phyloP scores from a whole-genome alignment of 1,140 invertebrate species.

The Drosophila pseudoobscura region DNA sequence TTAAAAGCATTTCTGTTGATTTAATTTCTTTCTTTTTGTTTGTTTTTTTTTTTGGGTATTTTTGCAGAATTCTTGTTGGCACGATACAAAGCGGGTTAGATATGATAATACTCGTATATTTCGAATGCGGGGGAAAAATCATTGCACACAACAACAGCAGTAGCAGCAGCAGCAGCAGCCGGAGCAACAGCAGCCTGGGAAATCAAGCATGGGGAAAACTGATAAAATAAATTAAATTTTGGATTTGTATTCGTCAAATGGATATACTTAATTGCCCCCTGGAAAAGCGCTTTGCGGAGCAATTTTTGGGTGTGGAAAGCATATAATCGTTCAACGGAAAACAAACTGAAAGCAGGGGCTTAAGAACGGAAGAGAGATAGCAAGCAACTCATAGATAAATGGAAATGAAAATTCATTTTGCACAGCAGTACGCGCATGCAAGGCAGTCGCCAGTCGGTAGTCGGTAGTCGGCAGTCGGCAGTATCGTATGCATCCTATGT shows the following conservation, averaged over 20 bases:
- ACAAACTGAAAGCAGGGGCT: slow-evolving; percentile 10
- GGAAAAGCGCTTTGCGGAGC: slow-evolving; percentile 26
- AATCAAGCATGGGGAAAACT: slow-evolving; percentile 50
- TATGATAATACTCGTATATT: slow-evolving; percentile 12
- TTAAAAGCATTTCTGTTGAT: slow-evolving; percentile 69
- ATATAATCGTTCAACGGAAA: slow-evolving; percentile 37
- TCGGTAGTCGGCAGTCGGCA: no score
- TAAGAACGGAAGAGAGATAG: slow-evolving; percentile 34
- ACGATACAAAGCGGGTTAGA: slow-evolving; percentile 42
- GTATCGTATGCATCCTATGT: slow-evolving; percentile 7
- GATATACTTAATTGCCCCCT: slow-evolving; percentile 32
- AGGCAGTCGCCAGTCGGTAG: slow-evolving; percentile 11
- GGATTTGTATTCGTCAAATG: slow-evolving; percentile 29
- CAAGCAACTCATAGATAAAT: slow-evolving; percentile 77
- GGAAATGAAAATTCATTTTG: slow-evolving; percentile 68
- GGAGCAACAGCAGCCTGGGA: slow-evolving; percentile 25
- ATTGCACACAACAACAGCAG: slow-evolving; percentile 70
- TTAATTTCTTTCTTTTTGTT: slow-evolving; percentile 13
- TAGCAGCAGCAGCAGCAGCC: slow-evolving; percentile 30
- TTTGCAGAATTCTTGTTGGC: slow-evolving; percentile 11
- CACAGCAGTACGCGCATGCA: slow-evolving; percentile 68
- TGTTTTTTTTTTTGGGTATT: slow-evolving; percentile 18
- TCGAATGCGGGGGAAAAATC: slow-evolving; percentile 55
- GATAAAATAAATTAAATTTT: slow-evolving; percentile 50
- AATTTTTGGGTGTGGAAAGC: slow-evolving; percentile 31